phyloP scores from a whole-genome alignment of 1,140 invertebrate genomes.

The Tribolium castaneum region DNA sequence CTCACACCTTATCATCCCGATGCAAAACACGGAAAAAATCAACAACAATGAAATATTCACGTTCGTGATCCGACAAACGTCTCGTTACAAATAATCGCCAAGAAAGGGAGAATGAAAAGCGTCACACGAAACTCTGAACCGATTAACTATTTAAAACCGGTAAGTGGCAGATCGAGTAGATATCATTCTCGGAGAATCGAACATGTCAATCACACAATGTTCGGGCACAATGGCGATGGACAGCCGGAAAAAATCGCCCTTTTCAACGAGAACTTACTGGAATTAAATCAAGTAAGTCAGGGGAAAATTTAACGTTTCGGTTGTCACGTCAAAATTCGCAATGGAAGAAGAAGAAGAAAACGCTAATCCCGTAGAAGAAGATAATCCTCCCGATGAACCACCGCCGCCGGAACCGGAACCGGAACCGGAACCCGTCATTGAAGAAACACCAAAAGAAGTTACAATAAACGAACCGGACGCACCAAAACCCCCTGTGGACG shows the following conservation, averaged over 20 bases:
- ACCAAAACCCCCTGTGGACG: too few relatives aligned
- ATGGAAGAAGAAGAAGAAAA: not conserved
- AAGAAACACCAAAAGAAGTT: not conserved
- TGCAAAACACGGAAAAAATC: constrained; percentile 10
- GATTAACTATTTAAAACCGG: constrained; percentile 46
- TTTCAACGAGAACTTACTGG: not conserved
- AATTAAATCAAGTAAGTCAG: not conserved
- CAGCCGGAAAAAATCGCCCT: not conserved
- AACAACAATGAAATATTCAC: constrained; percentile 3
- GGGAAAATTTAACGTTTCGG: not conserved
- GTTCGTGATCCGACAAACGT: not conserved
- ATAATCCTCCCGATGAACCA: not conserved
- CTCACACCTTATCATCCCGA: constrained; percentile 17
- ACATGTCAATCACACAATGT: constrained; percentile 48
- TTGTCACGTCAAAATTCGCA: not conserved
- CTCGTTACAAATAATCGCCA: not conserved
- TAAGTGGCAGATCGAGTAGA: constrained; percentile 48
- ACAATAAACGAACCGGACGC: not conserved
- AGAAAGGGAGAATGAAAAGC: not conserved
- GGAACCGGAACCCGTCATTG: not conserved
- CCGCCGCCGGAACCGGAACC: not conserved
- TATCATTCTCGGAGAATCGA: constrained; percentile 42
- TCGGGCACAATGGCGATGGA: constrained; percentile 7
- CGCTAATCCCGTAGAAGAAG: not conserved
- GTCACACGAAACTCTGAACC: not conserved